A percentile compares a stretch with the other conserved stretches of the same genome.
phyloP scores from a whole-genome alignment of 2,797 vertebrate species.

The Onychomys arenicola region DNA sequence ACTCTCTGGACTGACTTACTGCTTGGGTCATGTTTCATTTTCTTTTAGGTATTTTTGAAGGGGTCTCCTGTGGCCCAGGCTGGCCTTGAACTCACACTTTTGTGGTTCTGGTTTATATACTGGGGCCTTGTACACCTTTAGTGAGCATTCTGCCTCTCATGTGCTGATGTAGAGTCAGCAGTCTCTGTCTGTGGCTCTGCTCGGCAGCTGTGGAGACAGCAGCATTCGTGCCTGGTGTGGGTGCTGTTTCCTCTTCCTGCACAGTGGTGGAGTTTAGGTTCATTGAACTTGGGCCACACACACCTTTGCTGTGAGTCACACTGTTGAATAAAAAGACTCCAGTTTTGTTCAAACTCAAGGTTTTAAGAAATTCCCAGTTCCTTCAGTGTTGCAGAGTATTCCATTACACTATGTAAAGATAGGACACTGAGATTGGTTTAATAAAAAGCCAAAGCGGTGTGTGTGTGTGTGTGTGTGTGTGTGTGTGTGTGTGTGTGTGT shows the following conservation, averaged over 20 bases:
- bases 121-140: not conserved
- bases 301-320: not conserved
- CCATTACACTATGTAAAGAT: no score
- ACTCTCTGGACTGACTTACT: not conserved
- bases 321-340: not conserved
- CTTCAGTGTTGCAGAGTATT: not conserved
- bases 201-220: not conserved
- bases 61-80: not conserved
- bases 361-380: conserved; percentile 44
- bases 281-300: not conserved
- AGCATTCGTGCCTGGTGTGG: not conserved
- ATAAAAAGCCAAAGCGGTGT: no score
- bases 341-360: conserved; percentile 36
- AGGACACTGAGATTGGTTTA: no score
- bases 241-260: not conserved
- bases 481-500: no score
- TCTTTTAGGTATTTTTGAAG: not conserved
- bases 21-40: not conserved
- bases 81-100: not conserved
- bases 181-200: not conserved
- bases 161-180: not conserved
- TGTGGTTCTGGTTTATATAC: not conserved
- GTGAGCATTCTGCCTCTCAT: not conserved
- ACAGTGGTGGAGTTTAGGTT: not conserved
- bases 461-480: no score